Evolutionary conservation across 2,888 invertebrate species (phyloP).

Genomic region (Periphyllus acericola): DNA sequence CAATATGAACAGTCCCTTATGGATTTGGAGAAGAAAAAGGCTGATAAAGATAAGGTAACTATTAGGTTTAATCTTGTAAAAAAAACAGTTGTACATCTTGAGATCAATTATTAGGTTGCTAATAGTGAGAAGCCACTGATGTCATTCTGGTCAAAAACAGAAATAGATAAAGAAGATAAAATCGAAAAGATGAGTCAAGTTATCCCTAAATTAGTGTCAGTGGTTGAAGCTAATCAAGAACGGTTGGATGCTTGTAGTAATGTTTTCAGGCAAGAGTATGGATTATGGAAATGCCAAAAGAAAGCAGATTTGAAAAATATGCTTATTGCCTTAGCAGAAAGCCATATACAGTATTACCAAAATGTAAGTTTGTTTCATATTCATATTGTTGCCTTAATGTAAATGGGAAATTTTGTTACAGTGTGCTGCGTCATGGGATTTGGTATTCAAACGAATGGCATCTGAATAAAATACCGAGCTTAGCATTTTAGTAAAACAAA

Average conservation of each 20-base stretch:
- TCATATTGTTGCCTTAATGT: background rate
- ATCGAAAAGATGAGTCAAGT: conserved; percentile 64
- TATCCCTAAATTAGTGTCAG: conserved; percentile 59
- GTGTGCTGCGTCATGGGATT: conserved; percentile 55
- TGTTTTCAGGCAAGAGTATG: conserved; percentile 75
- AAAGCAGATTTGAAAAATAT: conserved; percentile 74
- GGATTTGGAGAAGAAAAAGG: conserved; percentile 73
- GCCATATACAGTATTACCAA: conserved; percentile 75
- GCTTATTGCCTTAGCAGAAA: conserved; percentile 73
- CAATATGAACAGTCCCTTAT: conserved; percentile 75
- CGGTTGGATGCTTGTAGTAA: conserved; percentile 77
- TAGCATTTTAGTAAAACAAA: conserved; percentile 26
- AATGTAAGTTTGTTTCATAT: conserved; percentile 67
- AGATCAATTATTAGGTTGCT: conserved; percentile 24
- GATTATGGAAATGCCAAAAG: conserved; percentile 76
- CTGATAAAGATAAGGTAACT: conserved; percentile 73
- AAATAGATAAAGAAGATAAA: conserved; percentile 65
- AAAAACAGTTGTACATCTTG: background rate
- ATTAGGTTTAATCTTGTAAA: background rate
- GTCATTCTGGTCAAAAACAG: conserved; percentile 60
- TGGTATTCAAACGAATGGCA: conserved; percentile 49
- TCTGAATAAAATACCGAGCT: conserved; percentile 46
- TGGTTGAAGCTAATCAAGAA: conserved; percentile 69
- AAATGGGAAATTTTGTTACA: conserved; percentile 9
- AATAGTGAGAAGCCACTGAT: conserved; percentile 51